Evolutionary conservation across 1,140 invertebrate genomes (phyloP), one percentile per base, ranked within the genome.

Genomic region (Ooceraea biroi): DNA sequence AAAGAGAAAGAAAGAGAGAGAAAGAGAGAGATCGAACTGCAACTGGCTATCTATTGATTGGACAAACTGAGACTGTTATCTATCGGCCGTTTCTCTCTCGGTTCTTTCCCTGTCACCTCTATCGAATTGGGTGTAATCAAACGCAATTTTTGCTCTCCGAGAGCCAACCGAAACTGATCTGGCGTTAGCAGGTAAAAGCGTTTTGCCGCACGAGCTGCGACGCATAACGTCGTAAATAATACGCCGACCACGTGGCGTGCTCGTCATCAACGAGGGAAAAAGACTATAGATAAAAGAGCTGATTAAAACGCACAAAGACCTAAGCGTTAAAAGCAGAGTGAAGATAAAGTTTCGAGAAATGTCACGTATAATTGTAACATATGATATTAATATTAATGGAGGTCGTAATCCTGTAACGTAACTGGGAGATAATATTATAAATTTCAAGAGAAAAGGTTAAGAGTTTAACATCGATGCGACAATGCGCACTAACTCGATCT

Each of bases 11-110:
- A 19, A 19, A 52, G 27, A 19, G 44, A 52, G 11, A 52, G 27
- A 19, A 27, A 52, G 11, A 60, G 66, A 82, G 61, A 82, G 74
- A 74, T 55, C 11, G 22, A 14, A 19, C 12, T 82, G 25, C 44
- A 82, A 48, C 25, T 19, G 48, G 44, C 76, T 68, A 78, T 73
- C 41, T 82, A 82, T 82, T 41, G 68, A 73, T 82, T 22, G 71
- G 14, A n/a, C 69, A 57, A 72, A 72, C 69, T 19, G n/a, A 68
- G 52, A 30, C 30, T 27, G 58, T 41, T 44, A 83, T 77, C 44
- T 36, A 66, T 66, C 12, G 25, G n/a, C 3, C 3, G 84, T 52
- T n/a, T 2, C 17, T 25, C 17, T 27, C 46, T 76, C 46, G 22
- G 19, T 48, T 57, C 14, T 27, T 55, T 11, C 7, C 19, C 22